Percentiles rank a stretch among this genome's conserved stretches.
Conservation (phyloP, 2,113 vertebrate species). For the Mus spicilegus region DNA sequence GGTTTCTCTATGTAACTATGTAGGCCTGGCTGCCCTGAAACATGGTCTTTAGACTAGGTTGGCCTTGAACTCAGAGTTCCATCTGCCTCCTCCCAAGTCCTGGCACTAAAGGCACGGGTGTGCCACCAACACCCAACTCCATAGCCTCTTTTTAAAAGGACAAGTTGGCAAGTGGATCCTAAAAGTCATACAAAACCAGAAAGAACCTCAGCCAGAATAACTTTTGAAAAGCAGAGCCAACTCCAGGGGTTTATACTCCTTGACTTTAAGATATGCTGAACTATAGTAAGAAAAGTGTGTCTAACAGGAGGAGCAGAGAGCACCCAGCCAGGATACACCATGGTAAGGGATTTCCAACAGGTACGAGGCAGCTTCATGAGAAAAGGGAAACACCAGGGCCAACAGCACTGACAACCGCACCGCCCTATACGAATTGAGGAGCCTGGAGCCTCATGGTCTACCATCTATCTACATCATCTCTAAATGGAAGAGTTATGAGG, state of each 20-base stretch:
- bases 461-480: background rate
- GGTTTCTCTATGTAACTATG: background rate
- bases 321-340: background rate
- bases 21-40: background rate
- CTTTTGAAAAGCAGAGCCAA: background rate
- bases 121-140: background rate
- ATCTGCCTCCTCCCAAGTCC: background rate
- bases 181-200: background rate
- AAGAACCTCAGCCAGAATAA: background rate
- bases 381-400: background rate
- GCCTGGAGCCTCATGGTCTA: background rate
- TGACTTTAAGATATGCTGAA: background rate
- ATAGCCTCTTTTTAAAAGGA: background rate
- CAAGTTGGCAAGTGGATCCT: constrained; percentile 15
- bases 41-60: background rate
- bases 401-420: background rate
- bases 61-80: background rate
- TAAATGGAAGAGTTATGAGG: background rate
- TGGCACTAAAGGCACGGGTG: background rate
- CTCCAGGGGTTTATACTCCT: background rate
- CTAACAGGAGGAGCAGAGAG: background rate
- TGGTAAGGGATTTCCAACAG: background rate
- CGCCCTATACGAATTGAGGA: background rate
- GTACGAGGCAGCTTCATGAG: background rate
- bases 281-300: too few relatives aligned